A percentile compares a stretch with the other conserved stretches of the same genome.
These are phyloP conservation scores for Eunapius fragilis DNA, from an alignment of 37 sponge, comb jelly and placozoan species.

Conservation along the genomic window DNA sequence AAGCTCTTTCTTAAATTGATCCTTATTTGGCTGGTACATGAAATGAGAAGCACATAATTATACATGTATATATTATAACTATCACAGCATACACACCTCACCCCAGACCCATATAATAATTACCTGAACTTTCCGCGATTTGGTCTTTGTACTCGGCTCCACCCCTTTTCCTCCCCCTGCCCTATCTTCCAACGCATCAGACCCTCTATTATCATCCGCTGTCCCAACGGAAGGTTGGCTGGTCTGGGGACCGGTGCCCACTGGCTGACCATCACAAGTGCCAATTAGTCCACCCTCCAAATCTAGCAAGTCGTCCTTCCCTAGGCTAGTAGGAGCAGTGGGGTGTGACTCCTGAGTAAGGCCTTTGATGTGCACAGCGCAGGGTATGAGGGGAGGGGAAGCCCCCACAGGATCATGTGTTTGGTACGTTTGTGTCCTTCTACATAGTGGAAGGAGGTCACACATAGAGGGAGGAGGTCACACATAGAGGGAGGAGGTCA, in stretches of 20 bases:
- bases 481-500: too few species aligned
- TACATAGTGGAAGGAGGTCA: not conserved
- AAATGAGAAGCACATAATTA: not conserved
- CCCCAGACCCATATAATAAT: not conserved
- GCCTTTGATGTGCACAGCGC: not conserved
- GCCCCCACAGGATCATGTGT: not conserved
- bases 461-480: too few species aligned
- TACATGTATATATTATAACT: too few species aligned
- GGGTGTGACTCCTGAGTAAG: not conserved
- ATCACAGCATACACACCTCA: not conserved
- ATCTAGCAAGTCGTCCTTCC: not conserved
- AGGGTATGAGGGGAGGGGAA: not conserved
- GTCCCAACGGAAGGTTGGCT: not conserved
- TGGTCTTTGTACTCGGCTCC: not conserved
- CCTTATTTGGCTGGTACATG: not conserved
- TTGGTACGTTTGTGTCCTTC: not conserved
- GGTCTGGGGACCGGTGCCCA: not conserved
- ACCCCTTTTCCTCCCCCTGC: not conserved
- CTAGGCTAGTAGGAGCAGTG: not conserved
- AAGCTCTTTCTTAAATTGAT: conserved; percentile 46
- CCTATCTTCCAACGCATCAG: conserved; percentile 5
- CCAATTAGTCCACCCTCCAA: not conserved
- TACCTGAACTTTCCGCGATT: not conserved
- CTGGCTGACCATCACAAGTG: not conserved
- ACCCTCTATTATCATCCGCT: conserved; percentile 3